phyloP scores from a whole-genome alignment of 2,113 vertebrate species.

The Takifugu bimaculatus region DNA sequence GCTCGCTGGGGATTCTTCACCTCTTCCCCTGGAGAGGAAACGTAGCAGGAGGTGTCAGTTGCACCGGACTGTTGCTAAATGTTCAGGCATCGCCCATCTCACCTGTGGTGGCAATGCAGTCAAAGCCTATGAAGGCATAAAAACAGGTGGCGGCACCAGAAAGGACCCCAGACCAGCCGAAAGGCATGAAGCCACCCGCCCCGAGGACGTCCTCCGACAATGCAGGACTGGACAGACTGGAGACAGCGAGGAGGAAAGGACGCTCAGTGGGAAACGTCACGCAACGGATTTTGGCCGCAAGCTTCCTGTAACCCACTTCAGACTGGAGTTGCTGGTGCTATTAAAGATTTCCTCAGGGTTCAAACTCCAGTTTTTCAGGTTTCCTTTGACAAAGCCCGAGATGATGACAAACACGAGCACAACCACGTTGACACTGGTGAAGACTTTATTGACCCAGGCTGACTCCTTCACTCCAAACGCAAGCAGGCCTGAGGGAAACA shows the following conservation, averaged over 20 bases:
- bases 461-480: conserved; percentile 95
- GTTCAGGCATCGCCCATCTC: conserved; percentile 9
- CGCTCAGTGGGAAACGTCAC: no score
- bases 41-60: not conserved
- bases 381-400: conserved; percentile 91
- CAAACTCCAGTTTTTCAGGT: conserved; percentile 84
- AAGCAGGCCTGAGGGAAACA: conserved; percentile 76
- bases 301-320: conserved; percentile 54
- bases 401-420: conserved; percentile 91
- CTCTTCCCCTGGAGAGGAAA: conserved; percentile 82
- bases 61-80: not conserved
- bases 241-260: conserved; percentile 7
- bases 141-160: conserved; percentile 96
- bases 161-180: conserved; percentile 85
- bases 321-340: conserved; percentile 23
- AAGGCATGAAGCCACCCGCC: conserved; percentile 90
- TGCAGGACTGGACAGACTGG: conserved; percentile 64
- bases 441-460: conserved; percentile 90
- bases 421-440: conserved; percentile 91
- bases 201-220: conserved; percentile 52
- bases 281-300: not conserved
- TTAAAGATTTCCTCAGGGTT: conserved; percentile 75
- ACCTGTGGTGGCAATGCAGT: conserved; percentile 98
- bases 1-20: conserved; percentile 97
- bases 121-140: conserved; percentile 96